Conservation (phyloP, 2,888 invertebrate species). For the Oxycera nigricornis region DNA sequence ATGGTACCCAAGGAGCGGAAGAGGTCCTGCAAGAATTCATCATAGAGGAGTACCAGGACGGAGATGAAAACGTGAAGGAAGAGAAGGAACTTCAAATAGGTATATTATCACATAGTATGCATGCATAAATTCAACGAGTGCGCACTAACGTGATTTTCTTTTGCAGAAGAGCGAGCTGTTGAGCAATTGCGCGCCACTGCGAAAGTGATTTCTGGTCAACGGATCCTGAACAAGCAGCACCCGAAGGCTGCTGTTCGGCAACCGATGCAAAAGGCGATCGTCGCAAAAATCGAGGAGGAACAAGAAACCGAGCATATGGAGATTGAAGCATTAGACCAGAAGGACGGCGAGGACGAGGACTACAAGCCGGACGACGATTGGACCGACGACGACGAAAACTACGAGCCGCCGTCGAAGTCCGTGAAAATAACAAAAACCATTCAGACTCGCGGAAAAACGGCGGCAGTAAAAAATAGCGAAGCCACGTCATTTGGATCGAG, state of each 20-base stretch:
- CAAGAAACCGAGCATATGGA: slow-evolving; percentile 20
- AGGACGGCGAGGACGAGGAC: slow-evolving; percentile 43
- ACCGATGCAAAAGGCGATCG: background rate
- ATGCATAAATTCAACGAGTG: background rate
- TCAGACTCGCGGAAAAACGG: background rate
- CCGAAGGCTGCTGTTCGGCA: background rate
- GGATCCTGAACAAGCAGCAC: slow-evolving; percentile 20
- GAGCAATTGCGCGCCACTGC: background rate
- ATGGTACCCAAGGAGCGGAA: slow-evolving; percentile 59
- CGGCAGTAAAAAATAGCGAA: background rate
- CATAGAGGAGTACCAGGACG: slow-evolving; percentile 44
- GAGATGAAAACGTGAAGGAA: slow-evolving; percentile 16
- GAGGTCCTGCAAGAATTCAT: slow-evolving; percentile 46
- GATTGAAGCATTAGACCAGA: slow-evolving; percentile 37
- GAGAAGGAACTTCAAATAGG: slow-evolving; percentile 8
- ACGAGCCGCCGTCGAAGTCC: slow-evolving; percentile 43
- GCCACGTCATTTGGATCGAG: slow-evolving; percentile 8
- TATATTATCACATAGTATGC: background rate
- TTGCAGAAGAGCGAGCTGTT: background rate
- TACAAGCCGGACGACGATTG: slow-evolving; percentile 21
- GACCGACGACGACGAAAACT: slow-evolving; percentile 51
- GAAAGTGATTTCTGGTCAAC: background rate
- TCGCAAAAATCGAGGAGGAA: background rate
- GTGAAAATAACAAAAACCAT: background rate
- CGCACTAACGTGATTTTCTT: background rate